These are phyloP conservation scores for Cecidostiba fungosa DNA, from an alignment of 2,888 invertebrate species.

Conservation along the genomic window DNA sequence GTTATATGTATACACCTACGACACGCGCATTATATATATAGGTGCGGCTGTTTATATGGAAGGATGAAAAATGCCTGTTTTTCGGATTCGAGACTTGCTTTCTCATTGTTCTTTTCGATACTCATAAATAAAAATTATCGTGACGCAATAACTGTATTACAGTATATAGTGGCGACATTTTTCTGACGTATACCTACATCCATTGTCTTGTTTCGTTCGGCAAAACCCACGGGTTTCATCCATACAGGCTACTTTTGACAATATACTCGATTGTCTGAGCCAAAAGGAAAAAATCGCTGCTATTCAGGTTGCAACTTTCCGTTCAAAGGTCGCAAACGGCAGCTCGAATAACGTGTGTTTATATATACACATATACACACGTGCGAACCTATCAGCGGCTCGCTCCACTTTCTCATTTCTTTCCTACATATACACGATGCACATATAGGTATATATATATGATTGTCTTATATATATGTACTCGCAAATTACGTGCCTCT, in stretches of 20 bases:
- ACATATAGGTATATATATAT: not conserved
- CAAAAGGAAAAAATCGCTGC: conserved; percentile 4
- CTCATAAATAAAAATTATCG: too few relatives aligned
- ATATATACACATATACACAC: conserved; percentile 2
- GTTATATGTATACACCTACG: not conserved
- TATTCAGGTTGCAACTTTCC: conserved; percentile 48
- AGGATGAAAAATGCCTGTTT: not conserved
- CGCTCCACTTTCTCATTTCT: conserved; percentile 57
- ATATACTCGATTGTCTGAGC: not conserved
- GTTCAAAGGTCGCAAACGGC: conserved; percentile 54
- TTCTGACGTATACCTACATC: not conserved
- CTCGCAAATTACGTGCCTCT: conserved; percentile 16
- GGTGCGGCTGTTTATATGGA: not conserved
- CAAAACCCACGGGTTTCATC: not conserved
- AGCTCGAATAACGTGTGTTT: not conserved
- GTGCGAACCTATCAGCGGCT: conserved; percentile 20
- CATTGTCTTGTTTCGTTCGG: not conserved
- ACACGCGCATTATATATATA: not conserved
- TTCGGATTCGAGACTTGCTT: not conserved
- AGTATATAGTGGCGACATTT: too few relatives aligned
- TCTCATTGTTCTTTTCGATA: not conserved
- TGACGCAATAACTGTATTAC: too few relatives aligned
- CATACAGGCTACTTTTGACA: not conserved
- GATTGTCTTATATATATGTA: conserved; percentile 26
- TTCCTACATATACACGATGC: not conserved